Percentiles rank a stretch among this genome's conserved stretches.
Conservation (phyloP, 2,113 vertebrate species). For the Nansenia antarctica region DNA sequence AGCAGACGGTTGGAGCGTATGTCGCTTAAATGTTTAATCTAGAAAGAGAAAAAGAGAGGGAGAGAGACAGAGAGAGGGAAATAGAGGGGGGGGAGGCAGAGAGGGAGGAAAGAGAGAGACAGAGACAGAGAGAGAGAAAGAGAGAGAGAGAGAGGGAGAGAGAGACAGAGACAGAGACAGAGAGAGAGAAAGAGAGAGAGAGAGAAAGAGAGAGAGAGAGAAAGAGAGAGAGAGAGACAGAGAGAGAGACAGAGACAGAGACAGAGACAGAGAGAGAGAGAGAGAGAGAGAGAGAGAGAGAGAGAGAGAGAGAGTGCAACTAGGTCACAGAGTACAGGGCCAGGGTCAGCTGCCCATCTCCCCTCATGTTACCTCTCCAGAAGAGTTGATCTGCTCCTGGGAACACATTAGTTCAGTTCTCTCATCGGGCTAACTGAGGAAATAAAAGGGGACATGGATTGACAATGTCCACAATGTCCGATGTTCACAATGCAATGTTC, state of each 20-base stretch:
- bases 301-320: background rate
- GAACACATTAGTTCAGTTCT: no score
- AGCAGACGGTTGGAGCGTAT: background rate
- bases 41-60: background rate
- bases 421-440: no score
- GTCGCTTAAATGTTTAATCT: background rate
- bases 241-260: background rate
- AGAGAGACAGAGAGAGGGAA: background rate
- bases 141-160: background rate
- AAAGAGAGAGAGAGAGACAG: background rate
- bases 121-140: background rate
- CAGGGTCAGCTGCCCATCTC: no score
- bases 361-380: no score
- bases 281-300: background rate
- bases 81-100: no score
- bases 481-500: background rate
- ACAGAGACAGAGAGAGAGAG: background rate
- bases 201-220: background rate
- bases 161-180: background rate
- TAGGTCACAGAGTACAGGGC: no score
- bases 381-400: no score
- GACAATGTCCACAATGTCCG: no score
- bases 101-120: no score
- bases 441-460: no score
- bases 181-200: background rate